Percentiles rank a stretch among this genome's conserved stretches.
These are phyloP conservation scores for Dysmachus trigonus DNA, from an alignment of 2,888 invertebrate genomes.

Conservation along the genomic window DNA sequence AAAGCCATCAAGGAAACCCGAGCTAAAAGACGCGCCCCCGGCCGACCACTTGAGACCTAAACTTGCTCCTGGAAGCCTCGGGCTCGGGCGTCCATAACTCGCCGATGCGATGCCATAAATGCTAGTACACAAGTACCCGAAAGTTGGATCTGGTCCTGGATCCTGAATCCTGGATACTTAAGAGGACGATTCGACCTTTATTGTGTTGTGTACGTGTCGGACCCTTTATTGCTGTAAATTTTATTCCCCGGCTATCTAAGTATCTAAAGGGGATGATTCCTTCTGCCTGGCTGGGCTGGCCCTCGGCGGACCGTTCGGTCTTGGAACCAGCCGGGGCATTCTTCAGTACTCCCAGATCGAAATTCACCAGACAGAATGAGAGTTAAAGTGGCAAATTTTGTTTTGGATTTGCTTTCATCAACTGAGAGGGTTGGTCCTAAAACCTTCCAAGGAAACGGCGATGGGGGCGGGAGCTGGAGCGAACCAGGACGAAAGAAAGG, in stretches of 20 bases:
- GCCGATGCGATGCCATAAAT: not conserved
- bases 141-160: not conserved
- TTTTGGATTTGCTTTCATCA: conserved; percentile 41
- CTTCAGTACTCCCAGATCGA: not conserved
- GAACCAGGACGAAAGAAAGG: not conserved
- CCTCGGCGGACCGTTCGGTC: not conserved
- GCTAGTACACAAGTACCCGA: conserved; percentile 9
- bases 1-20: not conserved
- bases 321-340: not conserved
- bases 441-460: not conserved
- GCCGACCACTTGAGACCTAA: not conserved
- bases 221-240: conserved; percentile 35
- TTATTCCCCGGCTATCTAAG: conserved; percentile 13
- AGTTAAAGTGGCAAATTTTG: conserved; percentile 42
- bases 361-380: conserved; percentile 32
- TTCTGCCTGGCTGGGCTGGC: conserved; percentile 1
- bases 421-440: conserved; percentile 29
- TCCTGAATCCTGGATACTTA: too few relatives aligned
- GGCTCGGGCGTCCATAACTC: conserved; percentile 5
- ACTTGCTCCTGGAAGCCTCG: conserved; percentile 6
- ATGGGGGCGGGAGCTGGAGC: not conserved
- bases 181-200: conserved; percentile 14
- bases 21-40: not conserved
- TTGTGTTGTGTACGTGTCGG: conserved; percentile 14
- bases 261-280: not conserved